phyloP scores from a whole-genome alignment of 2,113 vertebrate genomes.

The Tyto alba region DNA sequence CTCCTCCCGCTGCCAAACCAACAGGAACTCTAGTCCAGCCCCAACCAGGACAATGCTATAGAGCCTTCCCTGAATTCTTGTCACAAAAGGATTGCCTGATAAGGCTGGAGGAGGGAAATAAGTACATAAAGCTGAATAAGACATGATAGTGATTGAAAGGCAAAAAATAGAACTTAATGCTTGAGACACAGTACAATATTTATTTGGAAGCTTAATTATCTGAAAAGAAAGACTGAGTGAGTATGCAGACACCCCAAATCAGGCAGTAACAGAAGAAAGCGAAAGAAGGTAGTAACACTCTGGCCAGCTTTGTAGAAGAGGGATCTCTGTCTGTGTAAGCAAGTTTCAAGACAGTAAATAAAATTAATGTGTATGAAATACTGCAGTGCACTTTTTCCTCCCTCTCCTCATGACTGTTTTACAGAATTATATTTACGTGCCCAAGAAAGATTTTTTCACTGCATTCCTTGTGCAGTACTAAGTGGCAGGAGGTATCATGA shows the following conservation, averaged over 20 bases:
- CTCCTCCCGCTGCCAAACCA: too few species aligned
- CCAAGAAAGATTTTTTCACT: not conserved
- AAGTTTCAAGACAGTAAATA: not conserved
- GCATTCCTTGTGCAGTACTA: not conserved
- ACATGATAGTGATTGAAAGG: not conserved
- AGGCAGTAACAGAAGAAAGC: not conserved
- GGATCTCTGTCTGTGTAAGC: not conserved
- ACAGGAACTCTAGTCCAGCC: too few species aligned
- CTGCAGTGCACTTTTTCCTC: not conserved
- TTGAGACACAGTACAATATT: not conserved
- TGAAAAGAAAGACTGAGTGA: not conserved
- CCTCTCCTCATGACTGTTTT: not conserved
- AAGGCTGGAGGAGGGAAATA: not conserved
- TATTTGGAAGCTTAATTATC: not conserved
- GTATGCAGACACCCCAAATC: not conserved
- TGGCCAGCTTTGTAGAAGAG: not conserved
- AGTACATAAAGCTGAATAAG: not conserved
- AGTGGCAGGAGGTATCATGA: not conserved
- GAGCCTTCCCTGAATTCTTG: not conserved
- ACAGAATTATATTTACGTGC: not conserved
- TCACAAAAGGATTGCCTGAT: not conserved
- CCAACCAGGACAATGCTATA: not conserved
- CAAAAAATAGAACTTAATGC: not conserved
- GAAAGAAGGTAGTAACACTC: accelerated
- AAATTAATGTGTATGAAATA: not conserved